Evolutionary conservation across 2,113 vertebrate genomes (phyloP).

Genomic region (Murina feae): DNA sequence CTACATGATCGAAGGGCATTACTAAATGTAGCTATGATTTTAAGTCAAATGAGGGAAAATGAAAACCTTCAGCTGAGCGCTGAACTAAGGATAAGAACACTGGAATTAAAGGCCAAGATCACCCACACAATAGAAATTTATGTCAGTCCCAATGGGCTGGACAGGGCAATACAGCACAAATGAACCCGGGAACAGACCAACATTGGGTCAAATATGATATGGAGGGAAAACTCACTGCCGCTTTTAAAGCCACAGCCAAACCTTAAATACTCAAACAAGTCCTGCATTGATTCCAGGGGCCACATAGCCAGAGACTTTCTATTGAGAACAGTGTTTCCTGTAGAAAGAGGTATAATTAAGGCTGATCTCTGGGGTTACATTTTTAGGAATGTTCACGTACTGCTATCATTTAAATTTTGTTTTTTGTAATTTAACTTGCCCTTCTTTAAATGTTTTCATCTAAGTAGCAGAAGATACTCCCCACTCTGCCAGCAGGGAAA

Average conservation of each 20-base stretch:
- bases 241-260: slow-evolving; percentile 42
- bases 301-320: slow-evolving; percentile 9
- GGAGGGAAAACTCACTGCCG: neutral
- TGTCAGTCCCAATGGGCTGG: slow-evolving; percentile 38
- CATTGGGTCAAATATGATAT: slow-evolving; percentile 57
- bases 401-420: slow-evolving; percentile 49
- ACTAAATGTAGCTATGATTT: slow-evolving; percentile 37
- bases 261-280: slow-evolving; percentile 55
- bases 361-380: slow-evolving; percentile 37
- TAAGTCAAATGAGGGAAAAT: neutral
- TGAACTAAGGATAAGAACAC: neutral
- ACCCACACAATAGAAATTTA: slow-evolving; percentile 25
- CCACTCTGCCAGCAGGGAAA: neutral
- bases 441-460: slow-evolving; percentile 72
- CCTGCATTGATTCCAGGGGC: slow-evolving; percentile 49
- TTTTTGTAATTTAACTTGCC: slow-evolving; percentile 45
- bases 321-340: slow-evolving; percentile 28
- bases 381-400: slow-evolving; percentile 11
- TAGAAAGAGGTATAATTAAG: slow-evolving; percentile 57
- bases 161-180: slow-evolving; percentile 63
- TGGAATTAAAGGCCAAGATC: neutral
- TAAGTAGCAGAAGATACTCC: slow-evolving; percentile 72
- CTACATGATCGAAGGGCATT: slow-evolving; percentile 19
- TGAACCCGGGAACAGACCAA: slow-evolving; percentile 59
- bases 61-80: neutral